These are phyloP conservation scores for Brassicogethes aeneus DNA, from an alignment of 2,888 invertebrate genomes.

Conservation along the genomic window DNA sequence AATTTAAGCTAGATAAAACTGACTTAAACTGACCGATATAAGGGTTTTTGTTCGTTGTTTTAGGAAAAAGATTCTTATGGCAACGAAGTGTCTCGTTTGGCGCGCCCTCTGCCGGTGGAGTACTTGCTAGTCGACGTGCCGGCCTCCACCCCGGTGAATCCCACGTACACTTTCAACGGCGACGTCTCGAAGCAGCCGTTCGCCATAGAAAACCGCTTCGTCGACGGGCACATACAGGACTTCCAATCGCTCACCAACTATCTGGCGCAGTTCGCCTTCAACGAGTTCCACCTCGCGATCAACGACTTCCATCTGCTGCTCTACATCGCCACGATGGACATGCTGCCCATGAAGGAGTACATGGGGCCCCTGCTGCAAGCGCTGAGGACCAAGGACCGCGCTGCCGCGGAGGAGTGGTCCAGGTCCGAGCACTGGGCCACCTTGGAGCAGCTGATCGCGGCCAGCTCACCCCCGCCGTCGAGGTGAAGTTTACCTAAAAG, in stretches of 20 bases:
- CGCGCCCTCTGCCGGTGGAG: slow-evolving; percentile 93
- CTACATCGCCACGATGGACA: slow-evolving; percentile 87
- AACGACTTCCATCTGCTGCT: slow-evolving; percentile 93
- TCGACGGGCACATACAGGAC: slow-evolving; percentile 75
- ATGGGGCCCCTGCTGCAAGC: slow-evolving; percentile 72
- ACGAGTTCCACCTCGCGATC: slow-evolving; percentile 48
- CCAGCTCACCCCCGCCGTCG: slow-evolving; percentile 42
- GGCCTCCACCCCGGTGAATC: slow-evolving; percentile 79
- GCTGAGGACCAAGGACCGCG: slow-evolving; percentile 59
- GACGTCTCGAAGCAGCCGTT: slow-evolving; percentile 54
- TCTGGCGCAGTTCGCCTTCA: slow-evolving; percentile 59
- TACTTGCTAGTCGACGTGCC: slow-evolving; percentile 96
- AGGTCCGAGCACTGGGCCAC: slow-evolving; percentile 80
- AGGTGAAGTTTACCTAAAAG: slow-evolving; percentile 32
- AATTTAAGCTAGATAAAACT: no score
- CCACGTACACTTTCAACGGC: slow-evolving; percentile 64
- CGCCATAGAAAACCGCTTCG: slow-evolving; percentile 72
- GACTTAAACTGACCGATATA: no score
- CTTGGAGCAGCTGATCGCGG: slow-evolving; percentile 66
- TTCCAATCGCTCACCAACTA: slow-evolving; percentile 69
- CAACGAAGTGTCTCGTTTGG: slow-evolving; percentile 90
- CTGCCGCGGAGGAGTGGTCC: slow-evolving; percentile 70
- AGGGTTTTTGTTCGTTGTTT: slow-evolving; percentile 9
- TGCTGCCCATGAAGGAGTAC: slow-evolving; percentile 72
- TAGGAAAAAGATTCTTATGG: slow-evolving; percentile 97